These are phyloP conservation scores for Thymelicus lineola DNA, from an alignment of 2,888 invertebrate genomes.

Conservation along the genomic window DNA sequence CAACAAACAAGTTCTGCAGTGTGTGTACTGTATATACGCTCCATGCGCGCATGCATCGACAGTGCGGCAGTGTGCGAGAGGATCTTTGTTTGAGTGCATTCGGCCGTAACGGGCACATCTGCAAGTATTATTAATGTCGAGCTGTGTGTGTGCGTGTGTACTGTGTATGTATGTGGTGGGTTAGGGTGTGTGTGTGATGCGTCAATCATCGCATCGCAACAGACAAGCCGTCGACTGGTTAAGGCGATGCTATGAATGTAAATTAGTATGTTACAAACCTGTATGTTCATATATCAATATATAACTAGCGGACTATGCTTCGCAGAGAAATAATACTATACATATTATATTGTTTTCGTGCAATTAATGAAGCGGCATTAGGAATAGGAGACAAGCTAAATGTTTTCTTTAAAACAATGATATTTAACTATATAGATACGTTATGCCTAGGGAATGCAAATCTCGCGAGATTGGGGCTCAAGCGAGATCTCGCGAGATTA, in stretches of 20 bases:
- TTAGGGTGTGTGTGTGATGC: neutral
- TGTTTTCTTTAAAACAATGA: too few species aligned
- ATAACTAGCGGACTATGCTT: neutral
- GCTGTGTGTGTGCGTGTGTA: too few species aligned
- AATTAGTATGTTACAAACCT: neutral
- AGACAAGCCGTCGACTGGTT: constrained; percentile 2
- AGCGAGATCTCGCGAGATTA: too few species aligned
- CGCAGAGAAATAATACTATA: neutral
- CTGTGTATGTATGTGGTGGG: too few species aligned
- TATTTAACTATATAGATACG: too few species aligned
- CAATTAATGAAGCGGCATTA: too few species aligned
- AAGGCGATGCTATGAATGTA: neutral
- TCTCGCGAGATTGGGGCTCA: too few species aligned
- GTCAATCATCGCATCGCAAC: neutral
- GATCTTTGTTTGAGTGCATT: constrained; percentile 11
- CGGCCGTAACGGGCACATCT: constrained; percentile 4
- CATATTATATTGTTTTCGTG: neutral
- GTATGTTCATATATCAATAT: neutral
- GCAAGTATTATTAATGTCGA: neutral
- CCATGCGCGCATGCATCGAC: neutral
- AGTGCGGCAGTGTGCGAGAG: neutral
- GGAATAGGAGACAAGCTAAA: too few species aligned
- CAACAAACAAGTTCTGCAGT: neutral
- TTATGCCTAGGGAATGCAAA: too few species aligned
- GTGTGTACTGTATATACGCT: neutral